Base-by-base conservation (phyloP, 1,140 invertebrate genomes). In the Panagrolaimus sp. region DNA sequence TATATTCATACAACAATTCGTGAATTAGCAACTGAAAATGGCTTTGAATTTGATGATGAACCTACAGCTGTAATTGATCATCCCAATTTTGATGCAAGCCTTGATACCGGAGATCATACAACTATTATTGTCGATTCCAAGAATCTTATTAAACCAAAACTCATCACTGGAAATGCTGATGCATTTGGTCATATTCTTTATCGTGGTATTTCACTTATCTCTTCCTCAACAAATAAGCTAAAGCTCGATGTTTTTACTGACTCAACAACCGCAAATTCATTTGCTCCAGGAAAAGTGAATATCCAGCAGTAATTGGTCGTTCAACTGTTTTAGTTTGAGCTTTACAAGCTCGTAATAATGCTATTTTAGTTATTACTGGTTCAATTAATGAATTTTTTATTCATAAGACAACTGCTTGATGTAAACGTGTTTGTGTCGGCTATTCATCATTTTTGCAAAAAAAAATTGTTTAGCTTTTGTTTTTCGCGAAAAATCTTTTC, bases 321-420 rank as follows among this genome's bases (percentile, higher is more conserved):
- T 92, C 91, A 78, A 93, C 92, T 13, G 85, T 97, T 0, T 85
- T 99, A 23, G 90, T 99, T 74, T 92, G 93, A 53, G 96, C 91
- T 16, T 85, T 99, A 0, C 96, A 99, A 86, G 95, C 96, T 3
- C 88, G 96, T 69, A 99, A 99, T 84, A 99, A 99, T 87, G 96
- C 96, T 3, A 87, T 96, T 74, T 92, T 98, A 71, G 87, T 98
- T 0, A 93, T 99, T 84, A 92, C 93, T 76, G 96, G 96, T 0
- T 98, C 96, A 0, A 81, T 98, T 8, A 91, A 91, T 71, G 94
- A 99, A 86, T 99, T 99, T 85, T 95, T 93, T 68, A n/a, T n/a
- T n/a, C n/a, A n/a, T n/a, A n/a, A n/a, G n/a, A n/a, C n/a, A n/a
- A n/a, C n/a, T n/a, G n/a, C n/a, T n/a, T n/a, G n/a, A n/a, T n/a